Evolutionary conservation across 2,888 invertebrate genomes (phyloP).

Genomic region (Lucinisca nassula): DNA sequence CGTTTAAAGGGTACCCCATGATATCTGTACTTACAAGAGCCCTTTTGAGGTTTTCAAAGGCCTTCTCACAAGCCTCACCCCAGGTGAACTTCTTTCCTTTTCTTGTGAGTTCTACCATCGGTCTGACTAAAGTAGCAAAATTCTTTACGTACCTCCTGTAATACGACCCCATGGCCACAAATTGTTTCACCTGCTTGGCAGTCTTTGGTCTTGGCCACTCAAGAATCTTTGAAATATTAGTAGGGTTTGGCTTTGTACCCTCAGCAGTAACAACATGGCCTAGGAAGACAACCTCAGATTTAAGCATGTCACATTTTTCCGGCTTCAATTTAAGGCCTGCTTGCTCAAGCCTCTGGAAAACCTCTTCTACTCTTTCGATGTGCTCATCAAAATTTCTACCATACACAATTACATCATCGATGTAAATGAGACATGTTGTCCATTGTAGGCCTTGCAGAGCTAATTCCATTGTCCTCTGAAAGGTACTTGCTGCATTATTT

Average conservation of each 20-base stretch:
- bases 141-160: slow-evolving; percentile 26
- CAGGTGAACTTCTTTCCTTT: slow-evolving; percentile 22
- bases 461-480: slow-evolving; percentile 41
- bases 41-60: slow-evolving; percentile 4
- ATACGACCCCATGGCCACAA: slow-evolving; percentile 30
- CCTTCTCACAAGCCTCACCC: slow-evolving; percentile 10
- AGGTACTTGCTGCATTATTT: slow-evolving; percentile 24
- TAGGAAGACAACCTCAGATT: slow-evolving; percentile 31
- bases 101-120: slow-evolving; percentile 33
- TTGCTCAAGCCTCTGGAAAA: slow-evolving; percentile 8
- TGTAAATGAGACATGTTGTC: slow-evolving; percentile 43
- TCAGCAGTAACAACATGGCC: slow-evolving; percentile 38
- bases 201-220: slow-evolving; percentile 20
- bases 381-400: slow-evolving; percentile 24
- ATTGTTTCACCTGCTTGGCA: slow-evolving; percentile 27
- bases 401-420: slow-evolving; percentile 40
- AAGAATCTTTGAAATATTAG: slow-evolving; percentile 24
- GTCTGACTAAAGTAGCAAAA: slow-evolving; percentile 33
- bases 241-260: slow-evolving; percentile 24
- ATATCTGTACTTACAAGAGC: slow-evolving; percentile 10
- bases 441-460: slow-evolving; percentile 43
- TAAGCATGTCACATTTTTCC: slow-evolving; percentile 30
- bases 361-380: slow-evolving; percentile 22
- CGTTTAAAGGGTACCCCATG: slow-evolving; percentile 33
- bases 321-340: slow-evolving; percentile 37